Percentiles rank a stretch among this genome's conserved stretches.
Conservation (phyloP, 2,888 invertebrate species). For the Calliopum simillimum region DNA sequence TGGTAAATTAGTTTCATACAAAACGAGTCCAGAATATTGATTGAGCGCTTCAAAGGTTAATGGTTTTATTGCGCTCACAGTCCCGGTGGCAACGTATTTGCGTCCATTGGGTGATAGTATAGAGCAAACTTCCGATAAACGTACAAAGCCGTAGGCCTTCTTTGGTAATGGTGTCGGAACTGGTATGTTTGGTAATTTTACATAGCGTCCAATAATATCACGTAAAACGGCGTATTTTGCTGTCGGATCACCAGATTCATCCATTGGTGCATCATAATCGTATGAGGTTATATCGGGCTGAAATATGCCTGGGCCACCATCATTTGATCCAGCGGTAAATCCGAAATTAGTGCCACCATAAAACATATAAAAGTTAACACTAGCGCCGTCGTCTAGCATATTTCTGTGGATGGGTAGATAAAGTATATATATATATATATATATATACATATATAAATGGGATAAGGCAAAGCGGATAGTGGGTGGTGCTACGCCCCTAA, state of each 20-base stretch:
- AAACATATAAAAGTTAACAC: conserved; percentile 92
- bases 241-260: conserved; percentile 90
- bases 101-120: conserved; percentile 67
- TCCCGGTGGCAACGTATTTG: conserved; percentile 61
- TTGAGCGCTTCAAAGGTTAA: conserved; percentile 75
- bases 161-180: conserved; percentile 74
- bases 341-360: conserved; percentile 90
- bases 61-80: conserved; percentile 63
- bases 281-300: conserved; percentile 84
- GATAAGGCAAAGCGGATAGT: too few species aligned
- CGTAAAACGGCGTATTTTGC: conserved; percentile 81
- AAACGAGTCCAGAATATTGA: conserved; percentile 74
- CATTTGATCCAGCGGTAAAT: conserved; percentile 73
- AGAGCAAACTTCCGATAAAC: conserved; percentile 67
- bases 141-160: conserved; percentile 74
- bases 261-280: conserved; percentile 92
- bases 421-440: conserved; percentile 46
- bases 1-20: conserved; percentile 73
- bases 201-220: conserved; percentile 73
- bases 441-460: not conserved
- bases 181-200: conserved; percentile 70
- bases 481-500: too few species aligned
- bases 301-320: conserved; percentile 68
- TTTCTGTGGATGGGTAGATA: conserved; percentile 56
- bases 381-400: conserved; percentile 71